A percentile compares a stretch with the other conserved stretches of the same genome.
Evolutionary conservation across 2,888 invertebrate genomes (phyloP).

Genomic region (Aporophyla lueneburgensis): DNA sequence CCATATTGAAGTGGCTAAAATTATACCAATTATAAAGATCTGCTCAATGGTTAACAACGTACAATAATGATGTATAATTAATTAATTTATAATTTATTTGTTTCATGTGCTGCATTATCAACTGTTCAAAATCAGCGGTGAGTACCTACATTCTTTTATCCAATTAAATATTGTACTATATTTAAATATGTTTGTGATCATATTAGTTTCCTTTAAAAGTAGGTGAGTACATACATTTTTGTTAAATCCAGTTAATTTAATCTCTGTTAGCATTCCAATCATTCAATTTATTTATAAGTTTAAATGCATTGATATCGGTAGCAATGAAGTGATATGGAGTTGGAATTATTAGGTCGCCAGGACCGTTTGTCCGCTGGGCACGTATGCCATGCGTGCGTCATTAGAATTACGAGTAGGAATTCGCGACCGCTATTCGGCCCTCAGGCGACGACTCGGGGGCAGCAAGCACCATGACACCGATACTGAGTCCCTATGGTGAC

Average conservation of each 20-base stretch:
- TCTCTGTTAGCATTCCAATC: constrained; percentile 50
- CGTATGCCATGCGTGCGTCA: constrained; percentile 85
- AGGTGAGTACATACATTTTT: neutral
- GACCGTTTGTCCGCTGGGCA: constrained; percentile 86
- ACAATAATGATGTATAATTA: constrained; percentile 38
- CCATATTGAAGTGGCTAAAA: constrained; percentile 2
- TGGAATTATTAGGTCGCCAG: constrained; percentile 86
- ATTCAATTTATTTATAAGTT: constrained; percentile 40
- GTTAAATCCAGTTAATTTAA: constrained; percentile 25
- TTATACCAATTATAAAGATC: constrained; percentile 6
- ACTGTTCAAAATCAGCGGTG: constrained; percentile 80
- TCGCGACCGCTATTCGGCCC: constrained; percentile 90
- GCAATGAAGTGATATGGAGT: constrained; percentile 78
- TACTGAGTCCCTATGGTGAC: constrained; percentile 84
- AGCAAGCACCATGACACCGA: constrained; percentile 86
- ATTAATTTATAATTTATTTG: constrained; percentile 73
- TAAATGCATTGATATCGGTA: constrained; percentile 72
- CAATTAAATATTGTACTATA: constrained; percentile 3
- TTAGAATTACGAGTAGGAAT: constrained; percentile 90
- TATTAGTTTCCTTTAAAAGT: neutral
- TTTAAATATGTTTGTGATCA: neutral
- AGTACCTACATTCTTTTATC: constrained; percentile 73
- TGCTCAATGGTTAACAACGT: neutral
- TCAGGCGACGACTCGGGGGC: constrained; percentile 74
- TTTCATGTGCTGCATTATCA: constrained; percentile 85